These are phyloP conservation scores for Epistrophe eligans DNA, from an alignment of 2,888 invertebrate species.

Conservation along the genomic window DNA sequence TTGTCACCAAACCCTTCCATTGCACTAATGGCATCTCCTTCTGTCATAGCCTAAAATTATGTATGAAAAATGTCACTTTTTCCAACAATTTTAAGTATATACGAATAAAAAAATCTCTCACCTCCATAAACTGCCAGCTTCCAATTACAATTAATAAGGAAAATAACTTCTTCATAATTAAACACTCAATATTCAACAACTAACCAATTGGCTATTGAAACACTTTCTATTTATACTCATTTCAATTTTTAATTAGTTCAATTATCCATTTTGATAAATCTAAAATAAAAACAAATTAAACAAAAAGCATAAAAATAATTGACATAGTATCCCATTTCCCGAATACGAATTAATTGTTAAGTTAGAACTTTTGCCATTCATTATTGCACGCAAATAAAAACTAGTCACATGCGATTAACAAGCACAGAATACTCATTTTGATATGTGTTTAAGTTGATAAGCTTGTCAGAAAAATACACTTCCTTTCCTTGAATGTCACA, in stretches of 20 bases:
- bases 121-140: slow-evolving; percentile 27
- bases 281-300: slow-evolving; percentile 1
- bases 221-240: slow-evolving; percentile 55
- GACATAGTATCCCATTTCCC: background rate
- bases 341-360: background rate
- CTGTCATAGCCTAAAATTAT: slow-evolving; percentile 38
- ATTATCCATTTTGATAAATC: slow-evolving; percentile 28
- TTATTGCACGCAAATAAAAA: background rate
- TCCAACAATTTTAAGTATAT: background rate
- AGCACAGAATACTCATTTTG: slow-evolving; percentile 11
- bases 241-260: slow-evolving; percentile 16
- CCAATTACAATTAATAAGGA: slow-evolving; percentile 27
- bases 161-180: slow-evolving; percentile 42
- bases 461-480: slow-evolving; percentile 17
- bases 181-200: background rate
- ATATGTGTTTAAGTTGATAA: slow-evolving; percentile 33
- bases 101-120: background rate
- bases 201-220: slow-evolving; percentile 1
- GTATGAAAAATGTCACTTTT: too few species aligned
- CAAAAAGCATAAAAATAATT: background rate
- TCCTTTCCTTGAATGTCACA: slow-evolving; percentile 19
- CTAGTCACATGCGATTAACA: background rate
- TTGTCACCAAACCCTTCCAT: slow-evolving; percentile 26
- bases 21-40: background rate
- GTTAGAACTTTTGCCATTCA: background rate